Base-by-base conservation (phyloP, 2,113 vertebrate species). In the Desmodus rotundus region DNA sequence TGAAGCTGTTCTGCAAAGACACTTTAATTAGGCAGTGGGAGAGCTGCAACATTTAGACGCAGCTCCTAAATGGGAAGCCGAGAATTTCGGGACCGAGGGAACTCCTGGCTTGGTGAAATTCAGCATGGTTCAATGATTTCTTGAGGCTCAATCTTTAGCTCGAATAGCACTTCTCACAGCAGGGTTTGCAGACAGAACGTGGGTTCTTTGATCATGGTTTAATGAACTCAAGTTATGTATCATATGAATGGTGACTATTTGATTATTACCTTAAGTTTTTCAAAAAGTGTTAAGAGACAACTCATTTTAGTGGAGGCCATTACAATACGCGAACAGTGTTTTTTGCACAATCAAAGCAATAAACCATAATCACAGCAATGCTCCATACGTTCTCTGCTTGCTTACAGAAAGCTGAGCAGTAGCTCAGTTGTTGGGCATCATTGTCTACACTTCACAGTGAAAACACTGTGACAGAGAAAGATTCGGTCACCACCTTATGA, bases 11-110 rank as follows among this genome's bases (percentile, higher is more conserved):
- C 63, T 15, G 87, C 2, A 19, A 87, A 93, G 83, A 78, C 72
- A 80, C 95, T 96, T 96, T 95, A 96, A 96, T 93, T 76, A 95
- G 78, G 83, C 58, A 38, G 47, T 95, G 77, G 93, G 94, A 88
- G 86, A 89, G 45, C 45, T 91, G 89, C 91, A 80, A 83, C 89
- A 24, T 70, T 80, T 95, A 87, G 91, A 90, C 77, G 65, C 65
- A 73, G 47, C 43, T 95, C 77, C 38, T 87, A 50, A 80, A 82
- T 36, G 93, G 85, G 83, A 81, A 85, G 73, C 77, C 78, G 86
- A 72, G 58, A 78, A 81, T 85, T 89, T 89, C 81, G 68, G 89
- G 63, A 89, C 83, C 63, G 86, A 80, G 68, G 84, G 14, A 89
- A 93, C 36, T 45, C 54, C 26, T 58, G 50, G 72, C 89, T 97